Conservation (phyloP, 2,113 vertebrate genomes). For the Mesocricetus auratus region DNA sequence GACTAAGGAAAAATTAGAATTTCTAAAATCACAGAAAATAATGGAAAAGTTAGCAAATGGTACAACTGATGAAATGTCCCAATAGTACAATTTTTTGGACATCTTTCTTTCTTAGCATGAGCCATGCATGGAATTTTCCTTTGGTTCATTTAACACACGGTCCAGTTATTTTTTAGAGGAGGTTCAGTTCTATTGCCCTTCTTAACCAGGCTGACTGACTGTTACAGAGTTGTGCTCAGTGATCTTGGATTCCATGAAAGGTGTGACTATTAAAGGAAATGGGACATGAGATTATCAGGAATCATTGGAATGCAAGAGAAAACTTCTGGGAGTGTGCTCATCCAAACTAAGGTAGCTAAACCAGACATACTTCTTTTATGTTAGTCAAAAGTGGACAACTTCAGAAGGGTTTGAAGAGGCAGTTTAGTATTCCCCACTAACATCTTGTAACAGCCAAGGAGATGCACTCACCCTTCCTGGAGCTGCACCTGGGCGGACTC, state of each 20-base stretch:
- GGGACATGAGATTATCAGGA: slow-evolving; percentile 17
- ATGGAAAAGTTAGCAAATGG: neutral
- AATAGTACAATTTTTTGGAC: slow-evolving; percentile 6
- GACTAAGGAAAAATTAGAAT: neutral
- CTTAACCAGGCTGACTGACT: neutral
- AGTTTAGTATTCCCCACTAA: neutral
- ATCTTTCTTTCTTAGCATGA: slow-evolving; percentile 43
- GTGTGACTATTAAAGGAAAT: slow-evolving; percentile 20
- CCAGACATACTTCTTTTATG: neutral
- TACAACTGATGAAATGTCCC: slow-evolving; percentile 38
- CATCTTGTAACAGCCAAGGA: neutral
- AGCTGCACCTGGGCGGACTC: slow-evolving; percentile 96
- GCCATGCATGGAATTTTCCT: slow-evolving; percentile 25
- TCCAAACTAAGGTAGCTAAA: neutral
- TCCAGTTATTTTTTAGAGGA: slow-evolving; percentile 41
- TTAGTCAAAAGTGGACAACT: neutral
- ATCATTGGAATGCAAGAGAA: neutral
- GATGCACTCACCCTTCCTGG: slow-evolving; percentile 92
- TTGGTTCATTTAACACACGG: neutral
- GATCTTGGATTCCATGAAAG: slow-evolving; percentile 9
- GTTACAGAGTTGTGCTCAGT: neutral
- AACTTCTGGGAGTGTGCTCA: neutral
- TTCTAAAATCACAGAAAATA: neutral
- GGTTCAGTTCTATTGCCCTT: slow-evolving; percentile 10
- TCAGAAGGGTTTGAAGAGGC: slow-evolving; percentile 29